Evolutionary conservation across 2,888 invertebrate genomes (phyloP), one percentile per base, ranked within the genome.

Genomic region (Leptinotarsa haldemani): DNA sequence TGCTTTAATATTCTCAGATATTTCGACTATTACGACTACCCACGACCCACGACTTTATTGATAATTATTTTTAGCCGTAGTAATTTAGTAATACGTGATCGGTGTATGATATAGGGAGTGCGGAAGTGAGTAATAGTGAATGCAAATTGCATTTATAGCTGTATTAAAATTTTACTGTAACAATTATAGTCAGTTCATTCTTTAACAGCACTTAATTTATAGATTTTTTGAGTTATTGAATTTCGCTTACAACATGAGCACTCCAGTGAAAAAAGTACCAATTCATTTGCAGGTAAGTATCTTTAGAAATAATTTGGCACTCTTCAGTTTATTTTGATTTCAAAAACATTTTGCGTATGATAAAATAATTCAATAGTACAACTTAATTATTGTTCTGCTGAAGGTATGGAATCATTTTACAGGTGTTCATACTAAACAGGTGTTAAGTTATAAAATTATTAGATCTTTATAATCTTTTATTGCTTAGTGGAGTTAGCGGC

Each of bases 201-300:
- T 16, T 61, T 40, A 18, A 12, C 61, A 61, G 40, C 61, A 30
- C 30, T 7, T n/a, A 30, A 40, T 61, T 30, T 61, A 15, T 58
- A 40, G 61, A 50, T 61, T 61, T 61, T 40, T n/a, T 16, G 61
- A 30, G 40, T 30, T 16, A 30, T 3, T 56, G 22, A 15, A 20
- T 56, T 56, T 56, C 25, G 25, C 56, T 13, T 13, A 61, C 40
- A 78, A 73, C 64, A 94, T 93, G 93, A 90, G 91, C 83, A 95
- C 95, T 80, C 96, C 96, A 79, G 96, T 97, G 81, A 97, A 97
- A 89, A 97, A 97, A 90, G 96, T 97, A 76, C 97, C 97, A 74
- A 96, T 97, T 86, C 97, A 97, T 89, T 90, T 96, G 85, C 95
- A 96, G 93, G 94, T 97, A 88, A 69, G 70, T 75, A 20, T 13